Evolutionary conservation across 2,797 vertebrate genomes (phyloP), one percentile per base, ranked within the genome.

Genomic region (Scolopax bukidnonensis): DNA sequence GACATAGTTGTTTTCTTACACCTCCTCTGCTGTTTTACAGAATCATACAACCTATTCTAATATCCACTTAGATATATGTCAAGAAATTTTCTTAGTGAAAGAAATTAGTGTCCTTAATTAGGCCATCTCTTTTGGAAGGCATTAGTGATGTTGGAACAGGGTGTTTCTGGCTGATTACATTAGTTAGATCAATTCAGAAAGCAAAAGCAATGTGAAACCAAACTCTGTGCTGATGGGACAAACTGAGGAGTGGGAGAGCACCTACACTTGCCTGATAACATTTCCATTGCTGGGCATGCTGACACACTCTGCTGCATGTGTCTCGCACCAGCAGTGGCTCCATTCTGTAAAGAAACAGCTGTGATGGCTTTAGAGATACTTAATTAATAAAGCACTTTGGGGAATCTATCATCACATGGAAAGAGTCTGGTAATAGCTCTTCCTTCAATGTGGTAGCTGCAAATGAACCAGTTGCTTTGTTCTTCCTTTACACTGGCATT

Each of bases 21-120:
- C 30, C 20, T 93, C 57, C 27, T 68, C 38, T 56, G n/a, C 9
- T 59, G 14, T 73, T 88, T 69, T 79, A 48, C 32, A 53, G 47
- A 90, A 65, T 78, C 30, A 27, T 73, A 40, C 0, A 1, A 65
- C 51, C 67, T 86, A 32, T 76, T 82, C 56, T 54, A 30, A 6
- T 47, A 87, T 28, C 54, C 75, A 43, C 23, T 56, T 69, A 93
- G 36, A 61, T 41, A 90, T 48, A 47, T 88, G 77, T 75, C 54
- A 83, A 88, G 67, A 89, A 96, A 87, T 56, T 88, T 28, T 69
- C 70, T 65, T 84, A 89, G 68, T 73, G 60, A 57, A 82, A 81
- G 15, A 84, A 90, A 84, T 91, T 69, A 93, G 41, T 53, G 47
- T 86, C 59, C 78, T 88, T 93, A 89, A 92, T 89, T 75, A 76